phyloP scores from a whole-genome alignment of 1,140 invertebrate species.

The Harlomillsia oculata region DNA sequence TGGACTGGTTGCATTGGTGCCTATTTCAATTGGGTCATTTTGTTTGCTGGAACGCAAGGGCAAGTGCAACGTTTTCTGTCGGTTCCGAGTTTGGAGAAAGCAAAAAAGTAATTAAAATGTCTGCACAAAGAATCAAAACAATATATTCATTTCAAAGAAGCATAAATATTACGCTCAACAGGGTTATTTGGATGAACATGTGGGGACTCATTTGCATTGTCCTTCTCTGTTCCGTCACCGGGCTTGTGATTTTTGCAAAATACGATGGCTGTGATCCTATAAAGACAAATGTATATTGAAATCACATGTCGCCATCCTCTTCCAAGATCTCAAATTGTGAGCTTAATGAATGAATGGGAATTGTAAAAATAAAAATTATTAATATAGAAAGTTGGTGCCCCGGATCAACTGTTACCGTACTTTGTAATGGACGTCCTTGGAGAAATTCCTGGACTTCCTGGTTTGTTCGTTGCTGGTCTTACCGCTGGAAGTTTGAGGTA shows the following conservation, averaged over 20 bases:
- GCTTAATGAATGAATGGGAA: conserved; percentile 17
- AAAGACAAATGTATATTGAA: conserved; percentile 6
- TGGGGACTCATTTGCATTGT: conserved; percentile 56
- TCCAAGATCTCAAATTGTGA: conserved; percentile 22
- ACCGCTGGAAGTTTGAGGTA: conserved; percentile 49
- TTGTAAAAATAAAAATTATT: conserved; percentile 11
- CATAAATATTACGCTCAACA: conserved; percentile 41
- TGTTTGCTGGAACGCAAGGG: conserved; percentile 52
- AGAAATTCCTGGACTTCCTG: conserved; percentile 43
- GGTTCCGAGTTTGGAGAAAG: conserved; percentile 32
- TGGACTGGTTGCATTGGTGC: conserved; percentile 49
- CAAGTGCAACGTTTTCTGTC: conserved; percentile 50
- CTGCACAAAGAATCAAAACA: no score
- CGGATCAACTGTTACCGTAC: conserved; percentile 43
- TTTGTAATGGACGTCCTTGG: conserved; percentile 49
- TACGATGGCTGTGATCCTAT: conserved; percentile 47
- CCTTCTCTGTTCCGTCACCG: conserved; percentile 62
- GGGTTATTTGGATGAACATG: conserved; percentile 56
- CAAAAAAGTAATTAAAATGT: conserved; percentile 23
- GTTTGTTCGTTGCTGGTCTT: conserved; percentile 49
- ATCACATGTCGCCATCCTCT: no score
- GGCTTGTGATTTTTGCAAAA: conserved; percentile 45
- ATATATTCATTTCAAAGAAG: conserved; percentile 40
- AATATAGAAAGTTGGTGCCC: conserved; percentile 30
- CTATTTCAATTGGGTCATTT: conserved; percentile 47